A percentile compares a stretch with the other conserved stretches of the same genome.
Conservation (phyloP, 2,888 invertebrate species). For the Stegophylla sp. region DNA sequence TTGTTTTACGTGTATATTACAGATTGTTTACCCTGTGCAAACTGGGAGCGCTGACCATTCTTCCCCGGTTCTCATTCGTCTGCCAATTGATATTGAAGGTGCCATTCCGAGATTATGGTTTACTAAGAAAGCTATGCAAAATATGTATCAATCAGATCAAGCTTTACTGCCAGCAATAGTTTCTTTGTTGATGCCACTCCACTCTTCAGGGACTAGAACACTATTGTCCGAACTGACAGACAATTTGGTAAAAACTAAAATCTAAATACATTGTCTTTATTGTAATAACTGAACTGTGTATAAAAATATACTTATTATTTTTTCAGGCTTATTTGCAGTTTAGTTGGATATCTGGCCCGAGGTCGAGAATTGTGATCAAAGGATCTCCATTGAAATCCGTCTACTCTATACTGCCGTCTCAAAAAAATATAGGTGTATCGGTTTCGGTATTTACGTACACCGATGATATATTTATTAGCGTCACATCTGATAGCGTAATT, state of each 20-base stretch:
- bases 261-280: background rate
- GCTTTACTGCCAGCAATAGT: constrained; percentile 67
- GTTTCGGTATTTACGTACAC: constrained; percentile 68
- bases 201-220: constrained; percentile 59
- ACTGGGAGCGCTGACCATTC: constrained; percentile 63
- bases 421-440: constrained; percentile 66
- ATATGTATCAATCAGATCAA: constrained; percentile 66
- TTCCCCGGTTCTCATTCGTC: constrained; percentile 64
- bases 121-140: constrained; percentile 67
- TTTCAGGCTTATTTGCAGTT: constrained; percentile 64
- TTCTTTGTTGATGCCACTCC: constrained; percentile 64
- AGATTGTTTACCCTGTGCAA: constrained; percentile 65
- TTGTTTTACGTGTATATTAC: constrained; percentile 31
- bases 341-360: constrained; percentile 67
- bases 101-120: constrained; percentile 70
- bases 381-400: constrained; percentile 64
- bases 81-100: constrained; percentile 69
- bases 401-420: constrained; percentile 66
- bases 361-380: constrained; percentile 65
- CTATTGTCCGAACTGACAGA: constrained; percentile 61
- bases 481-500: constrained; percentile 65
- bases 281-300: background rate
- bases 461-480: constrained; percentile 67
- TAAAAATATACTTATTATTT: background rate
- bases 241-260: constrained; percentile 60